A percentile compares a stretch with the other conserved stretches of the same genome.
Evolutionary conservation across 1,140 invertebrate species (phyloP).

Genomic region (Pantala flavescens): DNA sequence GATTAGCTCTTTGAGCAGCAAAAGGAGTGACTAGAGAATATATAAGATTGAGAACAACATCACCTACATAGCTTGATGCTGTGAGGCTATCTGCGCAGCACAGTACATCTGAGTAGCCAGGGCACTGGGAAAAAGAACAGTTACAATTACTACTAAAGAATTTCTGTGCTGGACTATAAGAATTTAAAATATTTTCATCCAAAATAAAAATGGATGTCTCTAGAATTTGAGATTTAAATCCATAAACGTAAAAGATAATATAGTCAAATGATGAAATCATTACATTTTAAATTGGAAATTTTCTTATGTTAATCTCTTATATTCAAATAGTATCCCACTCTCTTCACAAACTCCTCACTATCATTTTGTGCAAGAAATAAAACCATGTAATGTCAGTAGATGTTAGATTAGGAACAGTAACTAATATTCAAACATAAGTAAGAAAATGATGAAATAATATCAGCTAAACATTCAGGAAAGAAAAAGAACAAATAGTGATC

Average conservation of each 20-base stretch:
- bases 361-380: not conserved
- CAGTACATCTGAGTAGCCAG: constrained; percentile 90
- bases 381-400: not conserved
- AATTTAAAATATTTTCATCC: not conserved
- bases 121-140: constrained; percentile 62
- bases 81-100: constrained; percentile 76
- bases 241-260: not conserved
- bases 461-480: not conserved
- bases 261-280: not conserved
- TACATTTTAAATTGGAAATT: not conserved
- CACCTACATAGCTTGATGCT: constrained; percentile 84
- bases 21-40: constrained; percentile 17
- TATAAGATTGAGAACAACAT: constrained; percentile 24
- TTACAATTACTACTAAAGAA: constrained; percentile 18
- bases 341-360: not conserved
- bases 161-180: constrained; percentile 2
- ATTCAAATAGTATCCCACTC: not conserved
- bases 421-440: not conserved
- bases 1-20: not conserved
- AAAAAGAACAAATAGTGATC: not conserved
- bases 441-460: not conserved
- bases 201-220: not conserved
- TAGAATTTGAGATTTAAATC: not conserved
- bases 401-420: not conserved
- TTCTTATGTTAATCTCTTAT: not conserved